These are phyloP conservation scores for Benthosema pterotum DNA, from an alignment of 2,797 vertebrate genomes.

Conservation along the genomic window DNA sequence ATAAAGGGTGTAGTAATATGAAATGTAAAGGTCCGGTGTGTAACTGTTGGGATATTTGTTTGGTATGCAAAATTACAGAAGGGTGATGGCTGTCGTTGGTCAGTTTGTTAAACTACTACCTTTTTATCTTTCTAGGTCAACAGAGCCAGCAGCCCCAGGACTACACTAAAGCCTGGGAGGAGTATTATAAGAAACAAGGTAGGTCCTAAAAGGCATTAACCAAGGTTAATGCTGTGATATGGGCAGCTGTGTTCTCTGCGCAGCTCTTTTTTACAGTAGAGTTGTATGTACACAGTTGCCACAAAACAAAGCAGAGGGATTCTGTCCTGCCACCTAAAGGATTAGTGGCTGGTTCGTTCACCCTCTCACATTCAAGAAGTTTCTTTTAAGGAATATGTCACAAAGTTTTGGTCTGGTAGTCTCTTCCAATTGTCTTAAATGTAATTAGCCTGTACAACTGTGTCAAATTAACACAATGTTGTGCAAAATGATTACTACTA, in stretches of 20 bases:
- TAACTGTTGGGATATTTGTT: constrained; percentile 3
- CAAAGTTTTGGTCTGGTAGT: background rate
- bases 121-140: constrained; percentile 76
- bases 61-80: background rate
- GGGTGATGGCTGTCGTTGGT: background rate
- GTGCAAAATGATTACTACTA: too few species aligned
- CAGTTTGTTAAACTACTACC: background rate
- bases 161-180: constrained; percentile 87
- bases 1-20: too few species aligned
- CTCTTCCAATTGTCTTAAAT: too few species aligned
- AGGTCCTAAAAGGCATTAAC: constrained; percentile 13
- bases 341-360: constrained; percentile 81
- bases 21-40: constrained; percentile 1
- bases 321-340: constrained; percentile 78
- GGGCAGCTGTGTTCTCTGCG: constrained; percentile 53
- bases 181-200: constrained; percentile 90
- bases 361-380: constrained; percentile 67
- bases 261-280: constrained; percentile 70
- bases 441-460: background rate
- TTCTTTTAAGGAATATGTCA: background rate
- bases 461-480: background rate
- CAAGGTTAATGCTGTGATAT: constrained; percentile 1
- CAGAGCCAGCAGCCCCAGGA: constrained; percentile 85
- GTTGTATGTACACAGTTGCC: constrained; percentile 66
- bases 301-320: constrained; percentile 79